phyloP scores from a whole-genome alignment of 2,797 vertebrate species.

The Typhlichthys subterraneus region DNA sequence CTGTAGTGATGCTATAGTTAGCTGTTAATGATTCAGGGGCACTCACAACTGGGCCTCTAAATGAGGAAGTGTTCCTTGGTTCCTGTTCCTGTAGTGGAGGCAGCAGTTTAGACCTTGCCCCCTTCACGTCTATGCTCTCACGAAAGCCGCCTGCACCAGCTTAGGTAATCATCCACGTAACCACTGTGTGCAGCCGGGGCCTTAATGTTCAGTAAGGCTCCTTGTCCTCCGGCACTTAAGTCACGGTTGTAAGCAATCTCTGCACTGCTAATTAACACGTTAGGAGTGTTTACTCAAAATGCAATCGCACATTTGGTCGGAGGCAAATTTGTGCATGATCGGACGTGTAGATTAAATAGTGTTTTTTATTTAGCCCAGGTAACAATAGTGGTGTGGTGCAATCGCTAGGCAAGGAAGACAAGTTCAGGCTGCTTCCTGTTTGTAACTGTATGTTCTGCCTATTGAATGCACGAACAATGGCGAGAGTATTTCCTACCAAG shows the following conservation, averaged over 20 bases:
- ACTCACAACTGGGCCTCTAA: constrained; percentile 24
- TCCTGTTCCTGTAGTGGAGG: constrained; percentile 41
- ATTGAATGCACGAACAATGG: neutral
- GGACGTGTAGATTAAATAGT: neutral
- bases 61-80: constrained; percentile 66
- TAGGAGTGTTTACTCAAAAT: neutral
- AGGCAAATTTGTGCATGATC: too few relatives aligned
- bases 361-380: neutral
- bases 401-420: too few relatives aligned
- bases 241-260: neutral
- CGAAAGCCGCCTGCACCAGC: neutral
- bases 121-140: constrained; percentile 13
- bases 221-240: neutral
- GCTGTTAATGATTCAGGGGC: constrained; percentile 52
- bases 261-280: neutral
- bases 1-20: constrained; percentile 24
- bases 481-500: neutral
- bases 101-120: constrained; percentile 19
- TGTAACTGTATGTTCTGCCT: constrained; percentile 6
- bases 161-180: neutral
- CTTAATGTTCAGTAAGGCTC: neutral
- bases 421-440: neutral
- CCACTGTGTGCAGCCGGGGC: neutral
- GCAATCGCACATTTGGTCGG: neutral
- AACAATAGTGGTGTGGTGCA: too few relatives aligned